Conservation (phyloP, 2,797 vertebrate genomes). For the Cynopterus sphinx region DNA sequence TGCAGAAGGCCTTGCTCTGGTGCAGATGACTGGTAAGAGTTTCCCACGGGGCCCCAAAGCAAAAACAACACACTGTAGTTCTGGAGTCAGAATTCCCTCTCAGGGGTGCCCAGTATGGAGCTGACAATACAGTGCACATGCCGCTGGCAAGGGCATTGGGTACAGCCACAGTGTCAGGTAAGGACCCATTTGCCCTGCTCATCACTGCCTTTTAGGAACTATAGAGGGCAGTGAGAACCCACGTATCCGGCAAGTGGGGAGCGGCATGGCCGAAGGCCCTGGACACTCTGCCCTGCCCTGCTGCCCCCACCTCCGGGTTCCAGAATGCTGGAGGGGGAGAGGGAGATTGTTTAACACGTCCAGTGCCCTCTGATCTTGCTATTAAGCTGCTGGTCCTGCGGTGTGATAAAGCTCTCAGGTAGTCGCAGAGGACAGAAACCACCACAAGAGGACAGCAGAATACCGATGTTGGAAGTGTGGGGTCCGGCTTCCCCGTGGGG, state of each 20-base stretch:
- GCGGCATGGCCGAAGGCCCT: not conserved
- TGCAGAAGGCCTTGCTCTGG: not conserved
- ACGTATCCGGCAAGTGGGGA: not conserved
- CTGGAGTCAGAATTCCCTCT: not conserved
- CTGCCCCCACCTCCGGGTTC: not conserved
- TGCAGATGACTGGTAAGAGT: not conserved
- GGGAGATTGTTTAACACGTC: not conserved
- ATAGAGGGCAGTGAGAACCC: not conserved
- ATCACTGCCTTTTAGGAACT: rapidly evolving
- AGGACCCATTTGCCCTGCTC: not conserved
- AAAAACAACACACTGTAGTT: not conserved
- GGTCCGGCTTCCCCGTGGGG: not conserved
- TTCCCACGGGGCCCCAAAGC: not conserved
- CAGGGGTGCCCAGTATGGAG: rapidly evolving
- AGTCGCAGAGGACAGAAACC: not conserved
- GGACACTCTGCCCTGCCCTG: rapidly evolving
- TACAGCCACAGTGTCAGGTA: not conserved
- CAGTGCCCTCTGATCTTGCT: rapidly evolving
- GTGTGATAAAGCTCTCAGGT: not conserved
- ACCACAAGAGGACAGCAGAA: constrained; percentile 31
- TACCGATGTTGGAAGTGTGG: not conserved
- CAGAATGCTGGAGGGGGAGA: not conserved
- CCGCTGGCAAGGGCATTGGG: not conserved
- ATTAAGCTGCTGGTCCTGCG: rapidly evolving
- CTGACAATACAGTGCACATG: rapidly evolving